These are phyloP conservation scores for Bergia sp. DNA, from an alignment of 92 coral and sea anemone species.

Conservation along the genomic window DNA sequence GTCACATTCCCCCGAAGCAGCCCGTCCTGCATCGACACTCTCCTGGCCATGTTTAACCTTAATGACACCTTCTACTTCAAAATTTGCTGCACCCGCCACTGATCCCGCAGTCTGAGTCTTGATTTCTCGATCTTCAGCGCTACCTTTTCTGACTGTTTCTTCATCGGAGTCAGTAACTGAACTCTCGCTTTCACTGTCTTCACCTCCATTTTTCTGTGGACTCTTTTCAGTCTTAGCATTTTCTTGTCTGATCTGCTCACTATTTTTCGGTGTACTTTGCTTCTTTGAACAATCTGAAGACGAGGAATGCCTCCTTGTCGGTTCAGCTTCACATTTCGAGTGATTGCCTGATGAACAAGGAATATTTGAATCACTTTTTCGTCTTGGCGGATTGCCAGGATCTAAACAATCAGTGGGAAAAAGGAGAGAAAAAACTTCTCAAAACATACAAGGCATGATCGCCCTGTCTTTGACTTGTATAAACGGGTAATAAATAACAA, in stretches of 20 bases:
- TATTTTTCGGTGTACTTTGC: not conserved
- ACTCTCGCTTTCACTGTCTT: constrained; percentile 25
- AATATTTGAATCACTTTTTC: not conserved
- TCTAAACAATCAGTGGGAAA: not conserved
- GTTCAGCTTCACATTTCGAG: not conserved
- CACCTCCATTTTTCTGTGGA: not conserved
- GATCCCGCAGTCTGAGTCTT: not conserved
- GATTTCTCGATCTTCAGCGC: constrained; percentile 9
- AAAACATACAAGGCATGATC: not conserved
- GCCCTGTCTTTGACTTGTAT: not conserved
- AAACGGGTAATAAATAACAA: no score
- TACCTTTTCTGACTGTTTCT: constrained; percentile 5
- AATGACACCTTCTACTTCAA: constrained; percentile 3
- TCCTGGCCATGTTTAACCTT: constrained; percentile 42
- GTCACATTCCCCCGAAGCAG: constrained; percentile 22
- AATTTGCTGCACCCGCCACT: constrained; percentile 7
- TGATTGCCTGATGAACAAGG: not conserved
- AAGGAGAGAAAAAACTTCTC: not conserved
- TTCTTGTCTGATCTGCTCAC: constrained; percentile 14
- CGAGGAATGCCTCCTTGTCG: not conserved
- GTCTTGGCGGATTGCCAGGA: not conserved
- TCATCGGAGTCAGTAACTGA: constrained; percentile 36
- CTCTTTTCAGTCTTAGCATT: constrained; percentile 18
- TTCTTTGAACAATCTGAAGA: not conserved
- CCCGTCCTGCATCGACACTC: not conserved